Base-by-base conservation (phyloP, 2,797 vertebrate species). In the Enteromius trimaculatus region DNA sequence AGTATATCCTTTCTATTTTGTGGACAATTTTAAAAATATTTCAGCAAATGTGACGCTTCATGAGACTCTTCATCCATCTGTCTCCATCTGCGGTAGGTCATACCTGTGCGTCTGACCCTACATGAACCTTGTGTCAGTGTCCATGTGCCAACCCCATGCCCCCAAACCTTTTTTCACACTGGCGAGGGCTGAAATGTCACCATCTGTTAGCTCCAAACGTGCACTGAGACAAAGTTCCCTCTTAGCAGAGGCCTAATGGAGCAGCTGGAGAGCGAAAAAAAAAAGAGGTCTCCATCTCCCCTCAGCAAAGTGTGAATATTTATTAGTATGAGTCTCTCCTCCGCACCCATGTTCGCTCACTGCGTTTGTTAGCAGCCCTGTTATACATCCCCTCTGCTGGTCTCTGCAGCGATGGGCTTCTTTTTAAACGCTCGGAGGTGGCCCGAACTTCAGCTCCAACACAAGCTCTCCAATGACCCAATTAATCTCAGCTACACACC, bases 131-230 rank as follows among this genome's bases (percentile, higher is more conserved):
- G 77, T 75, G 78, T 76, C 82, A 79, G 58, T 62, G 62, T 77
- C 84, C 55, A 44, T 78, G 79, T 76, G 71, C 80, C 81, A 84
- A 62, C 51, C 75, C 77, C 77, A 44, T 60, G 82, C 87, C 88
- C 85, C 60, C 44, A 3, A 89, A 85, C 81, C 85, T 64, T 58
- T 65, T 80, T 78, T 77, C 79, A 76, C 75, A 74, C 79, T 80
- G 84, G 85, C 85, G 72, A 42, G 68, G 86, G 79, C 87, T 84
- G 68, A 91, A 90, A 91, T 90, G 89, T 91, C 90, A 91, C 89
- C 88, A 91, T 89, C 88, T 90, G 90, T 89, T 88, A 89, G 72
- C 74, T 86, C 77, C 69, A 74, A 72, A 74, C 53, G 47, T 29
- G 80, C 79, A 80, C 77, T 76, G 82, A 88, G 70, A 88, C 84